These are phyloP conservation scores for Drosophila micromelanica DNA, from an alignment of 1,140 invertebrate species.

Conservation along the genomic window DNA sequence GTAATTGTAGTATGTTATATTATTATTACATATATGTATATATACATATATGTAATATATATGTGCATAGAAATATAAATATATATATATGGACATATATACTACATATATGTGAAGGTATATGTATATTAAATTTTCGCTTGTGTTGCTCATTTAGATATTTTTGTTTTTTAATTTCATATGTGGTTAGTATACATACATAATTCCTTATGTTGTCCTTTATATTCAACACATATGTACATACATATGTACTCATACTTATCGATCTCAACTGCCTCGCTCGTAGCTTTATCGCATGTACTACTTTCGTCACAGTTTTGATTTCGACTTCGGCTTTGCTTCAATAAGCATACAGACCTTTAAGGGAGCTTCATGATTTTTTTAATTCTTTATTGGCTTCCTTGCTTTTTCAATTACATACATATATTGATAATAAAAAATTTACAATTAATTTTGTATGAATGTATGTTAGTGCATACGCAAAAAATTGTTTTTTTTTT, in stretches of 20 bases:
- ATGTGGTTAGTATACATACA: slow-evolving; percentile 51
- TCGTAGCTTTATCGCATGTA: slow-evolving; percentile 14
- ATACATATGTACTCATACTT: slow-evolving; percentile 15
- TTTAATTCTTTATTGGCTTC: background rate
- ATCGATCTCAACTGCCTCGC: slow-evolving; percentile 14
- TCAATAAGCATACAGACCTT: background rate
- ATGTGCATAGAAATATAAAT: background rate
- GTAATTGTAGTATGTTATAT: slow-evolving; percentile 59
- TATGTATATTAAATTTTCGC: slow-evolving; percentile 37
- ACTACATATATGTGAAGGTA: slow-evolving; percentile 13
- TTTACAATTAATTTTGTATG: slow-evolving; percentile 48
- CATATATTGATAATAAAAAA: slow-evolving; percentile 54
- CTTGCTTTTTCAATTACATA: slow-evolving; percentile 51
- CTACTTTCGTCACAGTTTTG: slow-evolving; percentile 35
- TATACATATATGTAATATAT: slow-evolving; percentile 42
- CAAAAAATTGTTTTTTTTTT: slow-evolving; percentile 19
- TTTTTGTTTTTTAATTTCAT: slow-evolving; percentile 24
- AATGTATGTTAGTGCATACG: slow-evolving; percentile 49
- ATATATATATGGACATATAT: slow-evolving; percentile 21
- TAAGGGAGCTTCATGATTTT: slow-evolving; percentile 1
- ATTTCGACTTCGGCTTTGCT: slow-evolving; percentile 30
- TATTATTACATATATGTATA: slow-evolving; percentile 54
- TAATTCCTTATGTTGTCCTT: slow-evolving; percentile 27
- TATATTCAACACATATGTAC: slow-evolving; percentile 8
- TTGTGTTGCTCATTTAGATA: slow-evolving; percentile 31